Evolutionary conservation across 2,113 vertebrate genomes (phyloP).

Genomic region (Mirounga angustirostris): DNA sequence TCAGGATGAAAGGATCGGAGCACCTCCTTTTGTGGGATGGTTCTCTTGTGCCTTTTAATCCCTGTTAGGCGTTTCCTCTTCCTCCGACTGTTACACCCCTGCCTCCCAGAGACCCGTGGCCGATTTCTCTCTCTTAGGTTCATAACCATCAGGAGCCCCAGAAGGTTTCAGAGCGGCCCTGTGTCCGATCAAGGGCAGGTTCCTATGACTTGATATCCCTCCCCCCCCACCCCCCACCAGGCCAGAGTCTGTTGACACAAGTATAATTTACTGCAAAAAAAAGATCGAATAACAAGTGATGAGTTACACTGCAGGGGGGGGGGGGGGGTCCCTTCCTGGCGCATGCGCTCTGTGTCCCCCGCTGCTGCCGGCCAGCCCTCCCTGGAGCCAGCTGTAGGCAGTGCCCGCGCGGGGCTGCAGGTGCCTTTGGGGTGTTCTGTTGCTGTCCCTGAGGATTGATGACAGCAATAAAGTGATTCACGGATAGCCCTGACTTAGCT

Average conservation of each 20-base stretch:
- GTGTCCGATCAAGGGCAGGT: neutral
- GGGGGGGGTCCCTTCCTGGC: rapidly evolving
- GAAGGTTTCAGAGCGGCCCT: neutral
- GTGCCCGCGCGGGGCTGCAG: rapidly evolving
- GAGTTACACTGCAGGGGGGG: neutral
- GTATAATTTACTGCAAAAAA: neutral
- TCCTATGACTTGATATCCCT: neutral
- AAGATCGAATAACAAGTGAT: neutral
- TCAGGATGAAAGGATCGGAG: too few species aligned
- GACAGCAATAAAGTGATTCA: slow-evolving; percentile 26
- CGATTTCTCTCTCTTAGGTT: neutral
- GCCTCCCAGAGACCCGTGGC: neutral
- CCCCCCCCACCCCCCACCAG: neutral
- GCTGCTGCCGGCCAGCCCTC: neutral
- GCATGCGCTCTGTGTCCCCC: rapidly evolving
- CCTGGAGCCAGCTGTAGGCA: neutral
- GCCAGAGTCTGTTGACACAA: neutral
- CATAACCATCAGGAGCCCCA: rapidly evolving
- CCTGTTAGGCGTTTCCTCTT: rapidly evolving
- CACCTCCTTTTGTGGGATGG: neutral
- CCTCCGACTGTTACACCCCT: rapidly evolving
- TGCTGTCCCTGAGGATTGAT: slow-evolving; percentile 20
- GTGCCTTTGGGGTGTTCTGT: neutral
- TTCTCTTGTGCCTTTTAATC: neutral
- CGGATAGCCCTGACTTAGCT: neutral